Evolutionary conservation across 1,140 invertebrate species (phyloP), one percentile per base, ranked within the genome.

Genomic region (Pemphigus obesinymphae): DNA sequence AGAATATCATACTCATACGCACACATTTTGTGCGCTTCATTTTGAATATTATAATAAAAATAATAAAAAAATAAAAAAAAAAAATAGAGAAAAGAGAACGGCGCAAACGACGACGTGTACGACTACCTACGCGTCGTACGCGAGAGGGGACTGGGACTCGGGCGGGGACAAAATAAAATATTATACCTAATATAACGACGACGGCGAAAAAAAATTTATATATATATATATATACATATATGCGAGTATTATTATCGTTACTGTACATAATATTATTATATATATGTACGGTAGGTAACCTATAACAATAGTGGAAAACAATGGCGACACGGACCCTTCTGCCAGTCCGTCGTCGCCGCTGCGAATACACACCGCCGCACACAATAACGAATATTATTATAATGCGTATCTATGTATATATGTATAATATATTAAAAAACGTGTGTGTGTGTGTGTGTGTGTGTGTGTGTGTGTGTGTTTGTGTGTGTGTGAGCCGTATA

Each of bases 331-430:
- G 15, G 29, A 31, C 37, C 37, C 66, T 70, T 40, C 66, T 70
- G 13, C 37, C 40, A n/a, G 66, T 8, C 34, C 40, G 66, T 8
- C 66, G 37, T 15, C 10, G 17, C 3, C 50, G 20, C 17, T 8
- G 5, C 50, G 20, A 6, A 4, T 3, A 55, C n/a, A 26, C n/a
- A 55, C 4, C 2, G 8, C 43, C 66, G 26, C n/a, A n/a, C n/a
- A 70, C 40, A 70, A 40, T 43, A 70, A 40, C 37, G 66, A 70
- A 70, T 70, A 70, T 70, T 70, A 70, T 70, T 70, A 70, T 70
- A 70, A 70, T 40, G 23, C n/a, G n/a, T n/a, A n/a, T n/a, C n/a
- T n/a, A n/a, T n/a, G n/a, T n/a, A 4, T 37, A 34, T 34, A 5
- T 61, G 29, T 31, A 13, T 29, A 4, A 23, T 26, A 11, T 26